Conservation (phyloP, 2,113 vertebrate species). For the Pipra filicauda region DNA sequence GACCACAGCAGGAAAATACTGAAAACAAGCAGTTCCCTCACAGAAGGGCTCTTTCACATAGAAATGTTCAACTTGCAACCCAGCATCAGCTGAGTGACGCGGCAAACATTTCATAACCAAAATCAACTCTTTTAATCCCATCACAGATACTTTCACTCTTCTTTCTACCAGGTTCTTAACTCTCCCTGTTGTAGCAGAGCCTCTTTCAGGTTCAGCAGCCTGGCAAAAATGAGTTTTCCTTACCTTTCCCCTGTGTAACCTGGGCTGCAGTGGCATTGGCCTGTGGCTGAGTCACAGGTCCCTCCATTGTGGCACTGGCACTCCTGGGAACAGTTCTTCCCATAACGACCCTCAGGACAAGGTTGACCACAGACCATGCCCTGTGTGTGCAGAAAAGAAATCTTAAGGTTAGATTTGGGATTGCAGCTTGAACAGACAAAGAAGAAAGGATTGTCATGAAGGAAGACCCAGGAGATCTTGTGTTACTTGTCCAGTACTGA, state of each 20-base stretch:
- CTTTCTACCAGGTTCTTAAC: background rate
- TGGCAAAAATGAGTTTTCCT: constrained; percentile 23
- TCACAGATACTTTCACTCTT: background rate
- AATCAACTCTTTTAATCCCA: accelerated
- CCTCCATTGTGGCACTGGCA: constrained; percentile 96
- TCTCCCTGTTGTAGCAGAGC: background rate
- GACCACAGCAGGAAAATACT: background rate
- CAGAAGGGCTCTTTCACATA: background rate
- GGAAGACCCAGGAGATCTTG: background rate
- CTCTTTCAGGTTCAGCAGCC: background rate
- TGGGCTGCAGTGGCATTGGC: constrained; percentile 88
- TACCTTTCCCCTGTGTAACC: constrained; percentile 93
- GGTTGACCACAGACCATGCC: constrained; percentile 96
- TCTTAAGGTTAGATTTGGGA: constrained; percentile 19
- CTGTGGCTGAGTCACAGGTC: constrained; percentile 78
- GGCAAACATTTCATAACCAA: background rate
- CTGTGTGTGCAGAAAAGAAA: constrained; percentile 69
- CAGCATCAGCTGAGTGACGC: background rate
- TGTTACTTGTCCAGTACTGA: background rate
- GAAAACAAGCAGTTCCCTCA: background rate
- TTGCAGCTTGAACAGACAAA: background rate
- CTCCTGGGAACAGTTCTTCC: constrained; percentile 92
- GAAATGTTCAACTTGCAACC: background rate
- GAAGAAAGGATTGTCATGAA: background rate
- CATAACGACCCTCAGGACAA: constrained; percentile 89